Base-by-base conservation (phyloP, 2,797 vertebrate genomes). In the Lacerta bilineata region DNA sequence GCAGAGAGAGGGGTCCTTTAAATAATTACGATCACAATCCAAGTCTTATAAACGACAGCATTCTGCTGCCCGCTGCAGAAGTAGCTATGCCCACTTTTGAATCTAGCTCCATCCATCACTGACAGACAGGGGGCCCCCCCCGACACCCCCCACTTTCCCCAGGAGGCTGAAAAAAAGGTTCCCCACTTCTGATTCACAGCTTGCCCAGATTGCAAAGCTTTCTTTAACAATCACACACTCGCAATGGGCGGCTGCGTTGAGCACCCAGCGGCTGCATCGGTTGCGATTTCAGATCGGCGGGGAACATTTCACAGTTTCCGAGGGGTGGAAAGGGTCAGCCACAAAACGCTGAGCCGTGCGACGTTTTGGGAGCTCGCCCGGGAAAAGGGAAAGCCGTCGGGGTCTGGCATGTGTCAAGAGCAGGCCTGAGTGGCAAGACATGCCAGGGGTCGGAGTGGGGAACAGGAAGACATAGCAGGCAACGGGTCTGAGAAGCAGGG, bases 381-480 rank as follows among this genome's bases (percentile, higher is more conserved):
- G 33, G 20, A 17, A 11, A 8, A 78, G 55, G 10, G 10, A 33
- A 7, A 13, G 7, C 3, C 9, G 3, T 13, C 50, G 50, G 50
- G 50, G 50, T 50, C 50, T 50, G 50, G 50, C 50, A 50, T 50
- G 50, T 50, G 50, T 50, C 50, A 15, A 61, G 18, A 41, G 55
- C 46, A 36, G 18, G 1, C 23, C 10, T 27, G 33, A 27, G 46
- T n/a, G 7, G 2, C 46, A 13, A 2, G 2, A 4, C 10, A 29
- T 11, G 1, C 3, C 17, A 1, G 18, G 13, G 2, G 33, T 59
- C 2, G 1, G 79, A n/a, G 10, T 5, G 10, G 43, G 7, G 13
- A 43, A 18, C 23, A 36, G 8, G 50, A 27, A 27, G 25, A n/a
- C 3, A 2, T 17, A 66, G 27, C 13, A n/a, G 50, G 8, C 55